phyloP scores from a whole-genome alignment of 2,113 vertebrate species.

The Cebus imitator region DNA sequence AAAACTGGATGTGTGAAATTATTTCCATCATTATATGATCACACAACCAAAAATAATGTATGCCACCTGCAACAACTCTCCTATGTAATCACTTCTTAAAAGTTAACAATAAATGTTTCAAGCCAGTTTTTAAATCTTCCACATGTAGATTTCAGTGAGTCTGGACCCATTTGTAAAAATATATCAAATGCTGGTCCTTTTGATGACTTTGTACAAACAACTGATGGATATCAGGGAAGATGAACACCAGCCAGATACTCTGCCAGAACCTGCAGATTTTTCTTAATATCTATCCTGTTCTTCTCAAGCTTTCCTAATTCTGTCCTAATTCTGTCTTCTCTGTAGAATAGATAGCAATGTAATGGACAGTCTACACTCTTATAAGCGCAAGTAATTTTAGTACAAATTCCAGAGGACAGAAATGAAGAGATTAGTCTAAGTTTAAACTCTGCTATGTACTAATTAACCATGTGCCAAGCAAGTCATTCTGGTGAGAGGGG shows the following conservation, averaged over 20 bases:
- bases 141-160: neutral
- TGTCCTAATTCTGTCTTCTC: neutral
- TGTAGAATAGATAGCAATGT: neutral
- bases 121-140: neutral
- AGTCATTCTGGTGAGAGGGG: neutral
- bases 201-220: neutral
- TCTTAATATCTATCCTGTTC: neutral
- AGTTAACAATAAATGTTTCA: constrained; percentile 9
- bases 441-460: neutral
- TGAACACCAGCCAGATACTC: neutral
- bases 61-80: neutral
- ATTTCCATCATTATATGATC: neutral
- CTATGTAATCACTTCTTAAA: neutral
- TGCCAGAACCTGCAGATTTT: neutral
- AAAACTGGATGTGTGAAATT: neutral
- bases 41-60: neutral
- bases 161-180: neutral
- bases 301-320: neutral
- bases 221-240: neutral
- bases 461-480: neutral
- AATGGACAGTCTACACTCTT: neutral
- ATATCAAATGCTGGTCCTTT: neutral
- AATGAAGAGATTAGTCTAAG: neutral
- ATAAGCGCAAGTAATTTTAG: neutral
- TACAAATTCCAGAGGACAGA: neutral